Evolutionary conservation across 37 sponge, comb jelly and placozoan genomes (phyloP), one percentile per base, ranked within the genome.

Genomic region (Beroe forskalii): DNA sequence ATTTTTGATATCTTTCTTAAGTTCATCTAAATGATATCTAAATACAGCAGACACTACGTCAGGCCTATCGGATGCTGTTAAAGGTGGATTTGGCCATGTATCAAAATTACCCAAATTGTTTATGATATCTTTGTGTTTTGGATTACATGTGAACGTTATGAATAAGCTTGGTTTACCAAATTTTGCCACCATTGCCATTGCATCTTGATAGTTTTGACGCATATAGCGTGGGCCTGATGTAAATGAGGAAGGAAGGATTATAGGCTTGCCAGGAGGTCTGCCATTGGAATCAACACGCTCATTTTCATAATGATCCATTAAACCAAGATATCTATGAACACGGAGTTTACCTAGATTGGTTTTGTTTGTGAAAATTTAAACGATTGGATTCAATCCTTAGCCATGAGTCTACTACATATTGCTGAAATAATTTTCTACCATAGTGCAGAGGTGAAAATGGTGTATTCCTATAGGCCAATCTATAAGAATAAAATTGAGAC

Each of bases 141-240:
- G 91, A 17, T 91, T 91, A 30, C 62, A 48, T 43, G 91, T 91
- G 41, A 90, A 40, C 24, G 91, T 91, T 19, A 83, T 89, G 12
- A 91, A 91, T 0, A 76, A 4, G 4, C 37, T 41, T 25, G 91
- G 91, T 43, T 80, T 67, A 32, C 60, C 27, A 1, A 32, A 1
- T 33, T 90, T 41, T 8, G 62, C 33, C 31, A 19, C 17, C 24
- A 61, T 44, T 4, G 67, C 32, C 91, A 90, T 67, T 17, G 67
- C 67, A 36, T 90, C 91, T 76, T 67, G 91, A 17, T 24, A 31
- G 27, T 48, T 12, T 76, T 90, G 32, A 4, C 76, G 67, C 91
- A 90, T 64, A 27, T 19, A 76, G 28, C 67, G 91, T 9, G 67
- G 67, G 24, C 91, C 43, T 12, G 67, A 67, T 24, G 67, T 90